Percentiles rank a stretch among this genome's conserved stretches.
phyloP scores from a whole-genome alignment of 2,888 invertebrate species.

The Argynnis bischoffii region DNA sequence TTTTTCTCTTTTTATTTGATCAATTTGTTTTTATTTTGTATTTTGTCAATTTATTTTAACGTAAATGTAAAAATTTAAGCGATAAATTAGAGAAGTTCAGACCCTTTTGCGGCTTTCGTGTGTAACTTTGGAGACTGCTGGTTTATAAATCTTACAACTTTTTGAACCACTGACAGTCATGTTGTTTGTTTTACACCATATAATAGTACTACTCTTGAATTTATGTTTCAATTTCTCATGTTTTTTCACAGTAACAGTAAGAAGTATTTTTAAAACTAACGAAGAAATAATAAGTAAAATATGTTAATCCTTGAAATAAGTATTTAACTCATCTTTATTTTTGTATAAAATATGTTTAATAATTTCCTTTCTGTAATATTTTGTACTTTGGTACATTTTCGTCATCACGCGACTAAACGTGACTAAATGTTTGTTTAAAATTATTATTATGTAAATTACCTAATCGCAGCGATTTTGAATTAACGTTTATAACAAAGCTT shows the following conservation, averaged over 20 bases:
- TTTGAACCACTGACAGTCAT: conserved; percentile 13
- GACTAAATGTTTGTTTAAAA: neutral
- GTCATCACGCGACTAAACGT: neutral
- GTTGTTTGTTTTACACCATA: conserved; percentile 28
- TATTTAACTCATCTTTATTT: too few species aligned
- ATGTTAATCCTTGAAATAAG: too few species aligned
- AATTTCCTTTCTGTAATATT: neutral
- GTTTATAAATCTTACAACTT: conserved; percentile 35
- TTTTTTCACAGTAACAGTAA: too few species aligned
- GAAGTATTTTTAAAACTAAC: too few species aligned
- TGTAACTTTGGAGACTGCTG: conserved; percentile 30
- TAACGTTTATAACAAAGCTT: neutral
- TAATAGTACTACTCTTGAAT: conserved; percentile 6
- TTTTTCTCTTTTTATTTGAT: too few species aligned
- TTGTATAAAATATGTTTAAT: neutral
- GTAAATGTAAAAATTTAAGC: neutral
- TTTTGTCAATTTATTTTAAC: neutral
- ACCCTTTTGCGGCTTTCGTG: conserved; percentile 32
- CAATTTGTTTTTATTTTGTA: too few species aligned
- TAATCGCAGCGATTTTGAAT: neutral
- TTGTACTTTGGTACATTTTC: neutral
- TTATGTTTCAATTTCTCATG: conserved; percentile 13
- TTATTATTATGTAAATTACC: neutral
- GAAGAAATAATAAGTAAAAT: too few species aligned
- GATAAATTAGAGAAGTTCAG: conserved; percentile 9